Conservation (phyloP, 1,140 invertebrate genomes). For the Dolichoris vasculosae region DNA sequence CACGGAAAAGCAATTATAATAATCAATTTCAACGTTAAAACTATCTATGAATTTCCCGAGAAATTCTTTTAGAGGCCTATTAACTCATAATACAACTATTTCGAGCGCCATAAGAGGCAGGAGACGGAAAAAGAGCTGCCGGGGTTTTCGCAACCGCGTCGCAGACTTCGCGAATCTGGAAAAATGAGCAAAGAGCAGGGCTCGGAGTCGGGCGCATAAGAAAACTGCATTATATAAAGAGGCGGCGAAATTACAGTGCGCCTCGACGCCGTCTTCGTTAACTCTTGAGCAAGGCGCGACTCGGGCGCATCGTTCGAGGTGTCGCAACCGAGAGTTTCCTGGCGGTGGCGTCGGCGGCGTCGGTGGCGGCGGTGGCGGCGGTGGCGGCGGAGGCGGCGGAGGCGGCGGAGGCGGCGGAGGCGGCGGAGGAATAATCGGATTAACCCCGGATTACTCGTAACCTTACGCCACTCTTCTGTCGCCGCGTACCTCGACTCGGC, state of each 20-base stretch:
- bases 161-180: neutral
- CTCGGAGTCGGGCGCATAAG: slow-evolving; percentile 4
- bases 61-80: neutral
- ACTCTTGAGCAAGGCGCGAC: slow-evolving; percentile 33
- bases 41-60: neutral
- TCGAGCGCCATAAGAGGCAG: neutral
- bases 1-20: neutral
- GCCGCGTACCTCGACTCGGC: neutral
- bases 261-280: slow-evolving; percentile 32
- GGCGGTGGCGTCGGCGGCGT: neutral
- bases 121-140: neutral
- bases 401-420: neutral
- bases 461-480: too few species aligned
- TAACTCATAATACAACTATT: neutral
- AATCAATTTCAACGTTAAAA: neutral
- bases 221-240: slow-evolving; percentile 48
- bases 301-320: neutral
- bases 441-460: slow-evolving; percentile 22
- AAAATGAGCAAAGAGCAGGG: slow-evolving; percentile 18
- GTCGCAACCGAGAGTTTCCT: slow-evolving; percentile 8
- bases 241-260: slow-evolving; percentile 48
- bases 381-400: neutral
- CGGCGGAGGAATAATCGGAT: too few species aligned
- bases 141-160: slow-evolving; percentile 9
- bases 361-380: neutral